phyloP scores from a whole-genome alignment of 1,140 invertebrate species.

The Halictus rubicundus region DNA sequence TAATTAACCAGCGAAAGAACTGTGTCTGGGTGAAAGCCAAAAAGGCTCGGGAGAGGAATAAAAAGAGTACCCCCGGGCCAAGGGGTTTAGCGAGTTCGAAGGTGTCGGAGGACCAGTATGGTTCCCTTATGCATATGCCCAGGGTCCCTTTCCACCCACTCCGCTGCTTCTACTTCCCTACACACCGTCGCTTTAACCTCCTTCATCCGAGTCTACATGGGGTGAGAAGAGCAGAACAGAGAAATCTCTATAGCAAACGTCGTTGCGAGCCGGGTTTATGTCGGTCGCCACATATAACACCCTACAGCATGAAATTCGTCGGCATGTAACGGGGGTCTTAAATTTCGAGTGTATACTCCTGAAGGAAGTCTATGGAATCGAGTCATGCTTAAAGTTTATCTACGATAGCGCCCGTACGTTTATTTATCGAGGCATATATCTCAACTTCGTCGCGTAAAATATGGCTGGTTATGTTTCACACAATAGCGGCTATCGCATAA shows the following conservation, averaged over 20 bases:
- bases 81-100: slow-evolving; percentile 69
- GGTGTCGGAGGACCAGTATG: slow-evolving; percentile 70
- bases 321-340: slow-evolving; percentile 55
- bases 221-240: slow-evolving; percentile 61
- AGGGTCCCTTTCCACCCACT: slow-evolving; percentile 51
- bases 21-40: slow-evolving; percentile 64
- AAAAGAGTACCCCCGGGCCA: slow-evolving; percentile 51
- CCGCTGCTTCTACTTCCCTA: neutral
- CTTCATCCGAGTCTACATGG: slow-evolving; percentile 48
- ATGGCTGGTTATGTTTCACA: slow-evolving; percentile 25
- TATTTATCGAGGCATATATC: slow-evolving; percentile 35
- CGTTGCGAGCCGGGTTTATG: slow-evolving; percentile 71
- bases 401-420: slow-evolving; percentile 11
- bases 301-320: slow-evolving; percentile 57
- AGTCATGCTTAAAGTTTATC: slow-evolving; percentile 37
- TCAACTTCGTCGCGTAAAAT: slow-evolving; percentile 14
- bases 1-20: slow-evolving; percentile 77
- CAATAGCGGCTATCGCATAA: neutral
- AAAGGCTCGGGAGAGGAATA: slow-evolving; percentile 50
- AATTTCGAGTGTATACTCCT: slow-evolving; percentile 44
- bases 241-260: slow-evolving; percentile 69
- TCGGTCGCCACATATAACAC: slow-evolving; percentile 70
- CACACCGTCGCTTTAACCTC: slow-evolving; percentile 40
- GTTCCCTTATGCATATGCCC: slow-evolving; percentile 73
- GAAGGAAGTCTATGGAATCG: slow-evolving; percentile 38